phyloP scores from a whole-genome alignment of 2,888 invertebrate genomes.

The Saturnia japonica region DNA sequence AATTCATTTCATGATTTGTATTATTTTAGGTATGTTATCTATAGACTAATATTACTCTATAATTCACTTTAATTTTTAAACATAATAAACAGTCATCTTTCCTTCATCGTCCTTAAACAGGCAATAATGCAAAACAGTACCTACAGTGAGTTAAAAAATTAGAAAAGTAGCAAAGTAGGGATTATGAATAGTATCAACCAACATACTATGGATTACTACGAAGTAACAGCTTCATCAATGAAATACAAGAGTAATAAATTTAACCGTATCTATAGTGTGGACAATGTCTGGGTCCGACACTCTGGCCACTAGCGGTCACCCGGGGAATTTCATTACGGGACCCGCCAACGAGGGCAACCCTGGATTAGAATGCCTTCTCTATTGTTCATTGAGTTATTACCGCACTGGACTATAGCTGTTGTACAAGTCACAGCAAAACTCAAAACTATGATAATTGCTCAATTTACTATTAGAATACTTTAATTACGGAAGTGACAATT shows the following conservation, averaged over 20 bases:
- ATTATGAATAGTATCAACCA: background rate
- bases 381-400: constrained; percentile 77
- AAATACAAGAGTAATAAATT: constrained; percentile 2
- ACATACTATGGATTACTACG: background rate
- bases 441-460: background rate
- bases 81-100: too few species aligned
- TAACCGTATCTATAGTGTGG: constrained; percentile 2
- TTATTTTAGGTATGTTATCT: too few species aligned
- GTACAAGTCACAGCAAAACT: constrained; percentile 30
- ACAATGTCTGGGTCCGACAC: constrained; percentile 19
- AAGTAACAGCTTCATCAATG: background rate
- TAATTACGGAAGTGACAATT: too few species aligned
- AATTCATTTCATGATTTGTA: too few species aligned
- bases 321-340: constrained; percentile 74
- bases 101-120: too few species aligned
- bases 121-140: too few species aligned
- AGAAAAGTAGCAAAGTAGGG: background rate
- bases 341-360: constrained; percentile 44
- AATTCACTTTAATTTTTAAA: too few species aligned
- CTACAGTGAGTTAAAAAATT: too few species aligned
- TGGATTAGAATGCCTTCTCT: constrained; percentile 62
- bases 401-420: constrained; percentile 42
- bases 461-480: background rate
- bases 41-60: too few species aligned
- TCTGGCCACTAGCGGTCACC: constrained; percentile 42